A percentile compares a stretch with the other conserved stretches of the same genome.
These are phyloP conservation scores for Cheilosia pagana DNA, from an alignment of 2,888 invertebrate species.

Conservation along the genomic window DNA sequence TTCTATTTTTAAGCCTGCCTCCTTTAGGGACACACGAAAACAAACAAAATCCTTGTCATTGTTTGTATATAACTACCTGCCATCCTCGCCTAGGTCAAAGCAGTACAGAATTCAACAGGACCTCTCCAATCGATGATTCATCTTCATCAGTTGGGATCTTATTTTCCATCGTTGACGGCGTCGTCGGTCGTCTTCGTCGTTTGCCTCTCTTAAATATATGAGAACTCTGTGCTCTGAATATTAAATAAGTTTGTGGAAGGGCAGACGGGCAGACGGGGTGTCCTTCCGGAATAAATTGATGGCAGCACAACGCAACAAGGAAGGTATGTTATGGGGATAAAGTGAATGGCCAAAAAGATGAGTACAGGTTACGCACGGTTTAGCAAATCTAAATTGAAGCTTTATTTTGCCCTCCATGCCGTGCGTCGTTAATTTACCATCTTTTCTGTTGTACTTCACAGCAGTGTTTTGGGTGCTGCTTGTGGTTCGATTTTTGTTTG, in stretches of 20 bases:
- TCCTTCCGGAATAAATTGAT: slow-evolving; percentile 69
- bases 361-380: slow-evolving; percentile 73
- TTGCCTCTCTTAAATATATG: slow-evolving; percentile 42
- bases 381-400: slow-evolving; percentile 72
- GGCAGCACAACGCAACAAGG: slow-evolving; percentile 46
- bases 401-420: slow-evolving; percentile 46
- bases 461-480: slow-evolving; percentile 18
- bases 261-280: slow-evolving; percentile 32
- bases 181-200: slow-evolving; percentile 5
- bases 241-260: slow-evolving; percentile 45
- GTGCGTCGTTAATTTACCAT: slow-evolving; percentile 27
- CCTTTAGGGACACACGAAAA: slow-evolving; percentile 18
- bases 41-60: slow-evolving; percentile 55
- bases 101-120: slow-evolving; percentile 56
- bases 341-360: slow-evolving; percentile 50
- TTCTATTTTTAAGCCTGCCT: slow-evolving; percentile 22
- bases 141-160: slow-evolving; percentile 64
- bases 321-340: slow-evolving; percentile 39
- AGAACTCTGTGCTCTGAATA: slow-evolving; percentile 70
- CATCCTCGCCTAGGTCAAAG: slow-evolving; percentile 40
- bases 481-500: slow-evolving; percentile 32
- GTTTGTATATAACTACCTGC: slow-evolving; percentile 21
- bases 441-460: slow-evolving; percentile 6
- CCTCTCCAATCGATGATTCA: slow-evolving; percentile 58
- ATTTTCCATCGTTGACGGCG: slow-evolving; percentile 39